Percentiles rank a stretch among this genome's conserved stretches.
These are phyloP conservation scores for Coelogynopora nodosa DNA, from an alignment of 2,888 invertebrate genomes.

Conservation along the genomic window DNA sequence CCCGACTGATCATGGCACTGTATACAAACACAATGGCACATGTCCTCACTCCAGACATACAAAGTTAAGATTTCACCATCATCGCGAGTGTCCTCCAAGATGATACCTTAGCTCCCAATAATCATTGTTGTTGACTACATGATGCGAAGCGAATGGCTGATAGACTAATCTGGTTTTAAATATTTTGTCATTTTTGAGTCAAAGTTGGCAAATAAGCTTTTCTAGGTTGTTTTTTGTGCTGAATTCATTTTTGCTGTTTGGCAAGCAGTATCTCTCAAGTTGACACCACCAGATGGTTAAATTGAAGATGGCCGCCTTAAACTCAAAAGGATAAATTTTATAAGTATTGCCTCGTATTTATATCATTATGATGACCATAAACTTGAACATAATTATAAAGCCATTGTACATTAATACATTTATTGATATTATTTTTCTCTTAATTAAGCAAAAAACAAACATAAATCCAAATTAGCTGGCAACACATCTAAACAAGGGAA, in stretches of 20 bases:
- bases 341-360: neutral
- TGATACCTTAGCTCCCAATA: neutral
- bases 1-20: neutral
- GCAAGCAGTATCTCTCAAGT: constrained; percentile 10
- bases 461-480: neutral
- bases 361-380: neutral
- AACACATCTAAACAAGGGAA: neutral
- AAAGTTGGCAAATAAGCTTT: constrained; percentile 9
- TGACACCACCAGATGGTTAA: neutral
- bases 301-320: neutral
- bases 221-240: neutral
- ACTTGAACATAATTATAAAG: neutral
- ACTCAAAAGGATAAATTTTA: neutral
- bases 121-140: neutral
- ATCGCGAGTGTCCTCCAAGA: neutral
- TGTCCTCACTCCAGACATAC: neutral
- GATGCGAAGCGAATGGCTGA: no score
- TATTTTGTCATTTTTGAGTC: neutral
- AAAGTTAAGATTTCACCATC: neutral
- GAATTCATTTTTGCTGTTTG: constrained; percentile 19
- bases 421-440: neutral
- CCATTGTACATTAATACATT: neutral
- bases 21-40: neutral
- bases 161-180: neutral
- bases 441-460: neutral